Evolutionary conservation across 2,113 vertebrate species (phyloP).

Genomic region (Lophochroa leadbeateri): DNA sequence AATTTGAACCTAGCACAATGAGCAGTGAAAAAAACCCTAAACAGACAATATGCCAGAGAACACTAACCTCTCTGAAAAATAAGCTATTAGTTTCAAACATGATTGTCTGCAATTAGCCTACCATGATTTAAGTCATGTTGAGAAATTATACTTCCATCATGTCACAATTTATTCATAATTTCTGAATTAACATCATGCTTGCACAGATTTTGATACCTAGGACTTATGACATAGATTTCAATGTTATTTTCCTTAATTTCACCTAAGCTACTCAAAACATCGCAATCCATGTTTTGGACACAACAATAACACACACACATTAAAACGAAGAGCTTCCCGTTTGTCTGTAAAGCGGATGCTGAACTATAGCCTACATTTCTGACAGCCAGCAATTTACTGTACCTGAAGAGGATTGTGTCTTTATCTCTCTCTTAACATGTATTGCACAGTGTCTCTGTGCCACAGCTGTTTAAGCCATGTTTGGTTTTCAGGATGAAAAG

Average conservation of each 20-base stretch:
- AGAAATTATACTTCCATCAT: not conserved
- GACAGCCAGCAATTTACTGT: not conserved
- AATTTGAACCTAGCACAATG: not conserved
- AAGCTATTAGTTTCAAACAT: not conserved
- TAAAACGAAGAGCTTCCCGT: not conserved
- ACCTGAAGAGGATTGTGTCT: not conserved
- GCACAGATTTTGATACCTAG: not conserved
- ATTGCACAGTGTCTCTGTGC: not conserved
- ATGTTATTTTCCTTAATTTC: not conserved
- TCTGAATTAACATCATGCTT: not conserved
- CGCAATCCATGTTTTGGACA: not conserved
- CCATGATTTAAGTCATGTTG: not conserved
- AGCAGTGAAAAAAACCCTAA: not conserved
- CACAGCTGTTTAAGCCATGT: not conserved
- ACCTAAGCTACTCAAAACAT: not conserved
- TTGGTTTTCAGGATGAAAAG: not conserved
- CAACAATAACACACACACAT: accelerated
- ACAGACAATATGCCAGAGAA: not conserved
- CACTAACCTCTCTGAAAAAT: not conserved
- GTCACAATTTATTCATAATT: not conserved
- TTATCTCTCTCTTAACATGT: not conserved
- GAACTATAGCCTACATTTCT: not conserved
- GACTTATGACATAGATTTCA: not conserved
- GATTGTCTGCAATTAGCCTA: not conserved
- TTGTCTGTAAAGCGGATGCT: not conserved